A percentile compares a stretch with the other conserved stretches of the same genome.
Evolutionary conservation across 2,888 invertebrate species (phyloP).

Genomic region (Lamproptera curius): DNA sequence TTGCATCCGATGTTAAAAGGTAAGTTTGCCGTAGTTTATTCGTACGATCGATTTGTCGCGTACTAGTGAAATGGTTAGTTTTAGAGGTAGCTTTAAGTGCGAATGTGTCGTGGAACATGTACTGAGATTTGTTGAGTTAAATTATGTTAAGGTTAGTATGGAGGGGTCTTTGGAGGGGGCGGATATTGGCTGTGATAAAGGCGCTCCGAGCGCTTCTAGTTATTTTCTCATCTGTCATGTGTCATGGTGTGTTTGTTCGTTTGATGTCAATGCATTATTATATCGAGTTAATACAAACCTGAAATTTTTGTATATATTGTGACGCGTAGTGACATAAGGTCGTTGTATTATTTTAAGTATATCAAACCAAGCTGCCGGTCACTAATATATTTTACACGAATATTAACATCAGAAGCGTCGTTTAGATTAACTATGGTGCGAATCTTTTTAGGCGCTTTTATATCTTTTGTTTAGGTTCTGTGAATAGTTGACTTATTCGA

Average conservation of each 20-base stretch:
- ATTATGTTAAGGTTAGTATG: background rate
- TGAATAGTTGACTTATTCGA: too few relatives aligned
- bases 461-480: too few relatives aligned
- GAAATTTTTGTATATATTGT: too few relatives aligned
- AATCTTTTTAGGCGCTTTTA: too few relatives aligned
- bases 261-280: background rate
- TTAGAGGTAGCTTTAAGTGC: background rate
- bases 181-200: conserved; percentile 67
- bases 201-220: conserved; percentile 31
- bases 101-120: background rate
- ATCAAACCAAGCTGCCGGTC: background rate
- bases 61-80: background rate
- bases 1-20: background rate
- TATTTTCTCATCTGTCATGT: conserved; percentile 15
- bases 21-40: background rate
- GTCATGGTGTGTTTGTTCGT: background rate
- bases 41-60: background rate
- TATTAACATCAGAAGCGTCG: background rate
- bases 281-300: too few relatives aligned
- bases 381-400: background rate
- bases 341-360: background rate
- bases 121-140: conserved; percentile 14
- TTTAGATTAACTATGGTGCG: background rate
- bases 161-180: conserved; percentile 38
- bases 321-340: background rate